Conservation (phyloP, 2,888 invertebrate species). For the Aphodius granarius region DNA sequence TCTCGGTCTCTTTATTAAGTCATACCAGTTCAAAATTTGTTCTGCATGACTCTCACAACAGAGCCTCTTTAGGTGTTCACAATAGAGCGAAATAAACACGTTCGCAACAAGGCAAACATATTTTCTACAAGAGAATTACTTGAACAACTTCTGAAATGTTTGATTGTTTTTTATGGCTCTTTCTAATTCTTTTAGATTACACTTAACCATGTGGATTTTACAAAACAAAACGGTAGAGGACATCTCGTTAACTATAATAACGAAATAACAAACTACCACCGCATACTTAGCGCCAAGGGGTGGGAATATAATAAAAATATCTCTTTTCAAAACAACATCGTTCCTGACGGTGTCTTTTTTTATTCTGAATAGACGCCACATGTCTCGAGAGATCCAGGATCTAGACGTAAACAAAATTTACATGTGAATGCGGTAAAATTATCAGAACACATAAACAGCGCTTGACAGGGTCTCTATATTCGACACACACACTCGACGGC, state of each 20-base stretch:
- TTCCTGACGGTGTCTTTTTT: not conserved
- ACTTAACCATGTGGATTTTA: too few species aligned
- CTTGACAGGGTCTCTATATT: not conserved
- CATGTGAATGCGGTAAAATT: constrained; percentile 22
- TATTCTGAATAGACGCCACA: not conserved
- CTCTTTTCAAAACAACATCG: not conserved
- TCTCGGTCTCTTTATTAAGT: not conserved
- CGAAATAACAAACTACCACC: not conserved
- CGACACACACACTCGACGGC: not conserved
- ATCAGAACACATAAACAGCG: constrained; percentile 17
- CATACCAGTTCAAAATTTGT: not conserved
- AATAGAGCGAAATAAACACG: too few species aligned
- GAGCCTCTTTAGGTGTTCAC: too few species aligned
- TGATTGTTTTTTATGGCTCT: too few species aligned
- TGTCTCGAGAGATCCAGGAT: constrained; percentile 1
- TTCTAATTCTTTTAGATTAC: too few species aligned
- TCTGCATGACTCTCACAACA: not conserved
- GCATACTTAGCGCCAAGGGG: not conserved
- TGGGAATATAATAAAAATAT: not conserved
- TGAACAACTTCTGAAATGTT: too few species aligned
- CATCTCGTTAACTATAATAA: not conserved
- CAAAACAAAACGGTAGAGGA: too few species aligned
- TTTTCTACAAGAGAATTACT: too few species aligned
- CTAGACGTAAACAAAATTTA: constrained; percentile 23
- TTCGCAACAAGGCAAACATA: too few species aligned